Evolutionary conservation across 2,888 invertebrate species (phyloP), one percentile per base, ranked within the genome.

Genomic region (Crossocerus cetratus): DNA sequence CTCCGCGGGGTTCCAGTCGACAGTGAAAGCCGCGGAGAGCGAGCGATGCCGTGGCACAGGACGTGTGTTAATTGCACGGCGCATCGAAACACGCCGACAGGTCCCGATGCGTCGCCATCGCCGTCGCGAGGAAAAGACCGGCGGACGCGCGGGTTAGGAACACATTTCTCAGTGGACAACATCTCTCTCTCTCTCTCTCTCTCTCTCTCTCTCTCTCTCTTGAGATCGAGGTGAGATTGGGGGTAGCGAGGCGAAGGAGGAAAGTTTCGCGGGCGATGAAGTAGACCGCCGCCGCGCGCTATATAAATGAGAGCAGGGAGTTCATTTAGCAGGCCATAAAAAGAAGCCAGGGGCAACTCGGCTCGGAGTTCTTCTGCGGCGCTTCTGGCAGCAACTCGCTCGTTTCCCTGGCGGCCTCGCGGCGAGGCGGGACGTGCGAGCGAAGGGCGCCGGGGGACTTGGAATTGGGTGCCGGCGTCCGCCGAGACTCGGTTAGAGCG

Each of bases 291-390:
- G n/a, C n/a, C n/a, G n/a, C n/a, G 87, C 88, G 89, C 32, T 32
- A 32, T 32, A 89, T 88, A 89, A 89, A 88, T 87, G 87, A 86
- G 84, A 85, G 83, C 85, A 83, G 85, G 83, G 83, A 89, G 88
- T 88, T 88, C 89, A 89, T 90, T 89, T 89, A 88, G 87, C 88
- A 84, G 88, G 83, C 87, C 82, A 86, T 89, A 89, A 89, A 82
- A 85, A 80, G 71, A 77, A 75, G 65, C 67, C 61, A 71, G 74
- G 62, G 65, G 72, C 63, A 57, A 62, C 68, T 59, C 70, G 20
- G 45, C 65, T 68, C 70, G 72, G 70, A 72, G 79, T 70, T 80
- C 73, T 77, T 74, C 76, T 68, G 32, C 59, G 76, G 76, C 80
- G 69, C 77, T 43, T 63, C 62, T 70, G 66, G 80, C 70, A 73